A percentile compares a stretch with the other conserved stretches of the same genome.
Conservation (phyloP, 2,888 invertebrate species). For the Cenopis cana region DNA sequence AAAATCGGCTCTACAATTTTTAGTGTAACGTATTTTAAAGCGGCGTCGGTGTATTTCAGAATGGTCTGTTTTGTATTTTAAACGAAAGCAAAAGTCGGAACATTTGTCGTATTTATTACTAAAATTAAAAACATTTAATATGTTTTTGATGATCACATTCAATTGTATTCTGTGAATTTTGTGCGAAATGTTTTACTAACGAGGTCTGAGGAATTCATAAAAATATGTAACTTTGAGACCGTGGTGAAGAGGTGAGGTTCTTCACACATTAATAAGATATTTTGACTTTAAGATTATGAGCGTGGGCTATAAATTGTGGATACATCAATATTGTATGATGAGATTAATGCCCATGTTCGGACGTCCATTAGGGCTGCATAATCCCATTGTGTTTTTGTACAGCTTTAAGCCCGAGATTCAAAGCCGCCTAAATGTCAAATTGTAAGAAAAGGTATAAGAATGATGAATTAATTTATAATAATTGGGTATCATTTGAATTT, state of each 20-base stretch:
- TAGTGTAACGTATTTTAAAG: conserved; percentile 61
- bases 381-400: conserved; percentile 80
- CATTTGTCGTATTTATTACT: conserved; percentile 59
- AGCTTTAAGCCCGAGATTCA: conserved; percentile 65
- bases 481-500: conserved; percentile 46
- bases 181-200: conserved; percentile 78
- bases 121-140: conserved; percentile 68
- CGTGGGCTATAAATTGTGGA: conserved; percentile 78
- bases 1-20: conserved; percentile 62
- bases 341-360: conserved; percentile 84
- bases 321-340: conserved; percentile 83
- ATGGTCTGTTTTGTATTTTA: conserved; percentile 60
- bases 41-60: conserved; percentile 56
- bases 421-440: conserved; percentile 72
- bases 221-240: conserved; percentile 72
- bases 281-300: conserved; percentile 80
- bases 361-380: conserved; percentile 80
- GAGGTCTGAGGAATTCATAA: conserved; percentile 72
- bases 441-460: conserved; percentile 66
- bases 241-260: conserved; percentile 74
- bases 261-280: conserved; percentile 83
- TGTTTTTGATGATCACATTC: conserved; percentile 79
- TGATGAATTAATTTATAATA: conserved; percentile 70
- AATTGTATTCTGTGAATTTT: conserved; percentile 78
- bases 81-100: conserved; percentile 57